Percentiles rank a stretch among this genome's conserved stretches.
Evolutionary conservation across 2,888 invertebrate genomes (phyloP).

Genomic region (Heliconius ethilla): DNA sequence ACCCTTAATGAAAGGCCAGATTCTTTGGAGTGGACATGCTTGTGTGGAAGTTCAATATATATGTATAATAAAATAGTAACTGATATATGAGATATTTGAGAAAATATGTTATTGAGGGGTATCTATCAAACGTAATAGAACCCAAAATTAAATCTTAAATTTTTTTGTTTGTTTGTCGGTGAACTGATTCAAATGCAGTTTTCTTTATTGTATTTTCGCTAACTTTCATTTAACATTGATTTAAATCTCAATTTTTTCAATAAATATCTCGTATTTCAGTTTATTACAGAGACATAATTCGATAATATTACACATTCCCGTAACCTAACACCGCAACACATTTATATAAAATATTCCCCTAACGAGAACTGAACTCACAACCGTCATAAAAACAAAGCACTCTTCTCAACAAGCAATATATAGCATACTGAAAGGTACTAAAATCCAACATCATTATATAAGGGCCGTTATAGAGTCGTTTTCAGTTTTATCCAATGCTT

Average conservation of each 20-base stretch:
- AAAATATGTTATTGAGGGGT: too few relatives aligned
- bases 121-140: too few relatives aligned
- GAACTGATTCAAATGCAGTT: too few relatives aligned
- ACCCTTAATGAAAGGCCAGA: conserved; percentile 2
- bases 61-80: too few relatives aligned
- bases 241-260: too few relatives aligned
- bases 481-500: conserved; percentile 9
- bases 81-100: too few relatives aligned
- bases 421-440: neutral
- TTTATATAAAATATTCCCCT: neutral
- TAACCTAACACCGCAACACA: neutral
- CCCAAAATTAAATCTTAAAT: too few relatives aligned
- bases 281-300: too few relatives aligned
- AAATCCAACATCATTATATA: conserved; percentile 16
- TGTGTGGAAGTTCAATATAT: neutral
- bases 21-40: conserved; percentile 1
- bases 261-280: too few relatives aligned
- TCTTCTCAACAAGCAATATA: neutral
- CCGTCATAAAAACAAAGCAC: neutral
- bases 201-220: too few relatives aligned
- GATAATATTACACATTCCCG: neutral
- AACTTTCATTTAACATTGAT: too few relatives aligned
- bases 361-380: neutral
- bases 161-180: too few relatives aligned
- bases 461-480: conserved; percentile 23